These are phyloP conservation scores for Drosophila pseudoobscura DNA, from an alignment of 1,140 invertebrate species.

Conservation along the genomic window DNA sequence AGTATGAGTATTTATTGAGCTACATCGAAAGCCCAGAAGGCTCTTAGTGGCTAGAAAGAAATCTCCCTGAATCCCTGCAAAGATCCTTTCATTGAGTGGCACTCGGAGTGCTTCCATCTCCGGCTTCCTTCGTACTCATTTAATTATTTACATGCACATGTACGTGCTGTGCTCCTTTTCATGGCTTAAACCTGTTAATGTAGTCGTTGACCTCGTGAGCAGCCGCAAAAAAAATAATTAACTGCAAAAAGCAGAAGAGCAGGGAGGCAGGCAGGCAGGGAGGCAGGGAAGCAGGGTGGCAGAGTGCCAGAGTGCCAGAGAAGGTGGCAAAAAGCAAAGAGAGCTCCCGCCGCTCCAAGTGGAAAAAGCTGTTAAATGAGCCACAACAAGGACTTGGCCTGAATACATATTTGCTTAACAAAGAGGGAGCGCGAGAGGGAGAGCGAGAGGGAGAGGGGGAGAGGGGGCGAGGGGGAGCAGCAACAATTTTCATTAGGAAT, in stretches of 20 bases:
- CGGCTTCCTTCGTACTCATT: conserved; percentile 2
- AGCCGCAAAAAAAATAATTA: conserved; percentile 38
- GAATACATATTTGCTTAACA: conserved; percentile 52
- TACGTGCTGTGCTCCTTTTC: conserved; percentile 4
- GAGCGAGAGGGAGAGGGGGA: neutral
- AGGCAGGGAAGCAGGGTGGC: no score
- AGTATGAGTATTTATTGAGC: no score
- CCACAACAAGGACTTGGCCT: conserved; percentile 58
- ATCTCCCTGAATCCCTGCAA: no score
- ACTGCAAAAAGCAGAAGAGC: conserved; percentile 18
- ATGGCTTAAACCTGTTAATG: conserved; percentile 35
- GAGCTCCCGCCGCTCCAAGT: conserved; percentile 28
- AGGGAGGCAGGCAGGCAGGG: no score
- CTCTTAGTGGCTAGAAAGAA: no score
- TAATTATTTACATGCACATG: conserved; percentile 16
- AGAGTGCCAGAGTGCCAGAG: neutral
- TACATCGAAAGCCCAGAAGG: no score
- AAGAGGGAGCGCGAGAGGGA: neutral
- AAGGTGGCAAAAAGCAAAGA: conserved; percentile 8
- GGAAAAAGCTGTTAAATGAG: conserved; percentile 67
- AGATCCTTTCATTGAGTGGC: no score
- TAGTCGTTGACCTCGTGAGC: conserved; percentile 66
- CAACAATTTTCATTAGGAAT: conserved; percentile 29
- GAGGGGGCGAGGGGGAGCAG: neutral
- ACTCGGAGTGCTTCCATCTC: no score